Evolutionary conservation across 2,888 invertebrate genomes (phyloP), one percentile per base, ranked within the genome.

Genomic region (Lydus trimaculatus): DNA sequence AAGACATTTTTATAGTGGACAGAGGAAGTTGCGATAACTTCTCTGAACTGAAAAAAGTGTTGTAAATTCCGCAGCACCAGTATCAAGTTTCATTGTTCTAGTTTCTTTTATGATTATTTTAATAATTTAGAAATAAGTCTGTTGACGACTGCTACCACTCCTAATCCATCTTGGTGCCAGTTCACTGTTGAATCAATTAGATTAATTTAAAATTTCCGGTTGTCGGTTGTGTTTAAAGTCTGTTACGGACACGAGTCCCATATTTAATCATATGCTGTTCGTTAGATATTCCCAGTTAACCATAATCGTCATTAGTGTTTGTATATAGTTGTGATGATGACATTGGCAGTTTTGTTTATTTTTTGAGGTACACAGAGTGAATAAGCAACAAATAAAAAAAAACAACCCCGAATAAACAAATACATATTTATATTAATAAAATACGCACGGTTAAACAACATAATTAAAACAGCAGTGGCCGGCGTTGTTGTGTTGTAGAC

Each of bases 401-500:
- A 20, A 39, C 20, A 23, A 62, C 9, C 43, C n/a, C 63, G 62
- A 15, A 20, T 62, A 43, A 64, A 56, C 64, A 69, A 75, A 78
- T 79, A 78, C 78, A 79, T 79, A 81, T 84, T 84, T 81, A 81
- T 82, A 83, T 83, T 83, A 84, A 84, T 84, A 82, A 81, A 84
- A 81, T 82, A 82, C 83, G 84, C 83, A 81, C 83, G 80, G 83
- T 80, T 84, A 83, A 82, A 82, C 84, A 82, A 81, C 81, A 82
- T 84, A 84, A 84, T 84, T 84, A 83, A 84, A 84, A 83, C 79
- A 76, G 76, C 78, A 78, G 78, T 77, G 78, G 79, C 80, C 79
- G 72, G 78, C 77, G 76, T 77, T 76, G 33, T 33, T 43, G 80
- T 84, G 84, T 78, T 79, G 79, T 80, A 84, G 85, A 84, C 85